These are phyloP conservation scores for Astreopora myriophthalma DNA, from an alignment of 64 coral and sea anemone species.

Conservation along the genomic window DNA sequence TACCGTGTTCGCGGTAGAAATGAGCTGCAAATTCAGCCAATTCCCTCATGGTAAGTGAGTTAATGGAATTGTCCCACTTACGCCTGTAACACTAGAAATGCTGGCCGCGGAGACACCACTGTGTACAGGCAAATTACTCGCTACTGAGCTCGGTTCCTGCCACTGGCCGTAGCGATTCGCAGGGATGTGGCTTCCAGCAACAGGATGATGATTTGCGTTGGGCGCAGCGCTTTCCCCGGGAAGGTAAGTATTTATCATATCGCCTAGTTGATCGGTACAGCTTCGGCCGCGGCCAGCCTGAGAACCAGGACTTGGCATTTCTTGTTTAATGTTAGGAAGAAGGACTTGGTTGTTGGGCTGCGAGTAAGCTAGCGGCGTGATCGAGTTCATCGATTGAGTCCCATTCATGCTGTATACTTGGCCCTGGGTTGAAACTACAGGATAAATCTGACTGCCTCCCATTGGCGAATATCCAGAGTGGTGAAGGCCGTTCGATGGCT, in stretches of 20 bases:
- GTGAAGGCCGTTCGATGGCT: constrained; percentile 82
- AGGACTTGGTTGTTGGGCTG: constrained; percentile 83
- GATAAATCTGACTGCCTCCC: constrained; percentile 86
- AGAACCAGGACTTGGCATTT: constrained; percentile 66
- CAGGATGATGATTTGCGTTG: background rate
- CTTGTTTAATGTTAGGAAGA: constrained; percentile 89
- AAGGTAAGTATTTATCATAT: constrained; percentile 97
- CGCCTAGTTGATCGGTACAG: constrained; percentile 91
- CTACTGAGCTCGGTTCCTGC: constrained; percentile 60
- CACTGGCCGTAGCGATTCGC: constrained; percentile 68
- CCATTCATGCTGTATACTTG: constrained; percentile 88
- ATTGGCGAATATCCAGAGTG: constrained; percentile 80
- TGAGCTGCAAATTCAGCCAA: background rate
- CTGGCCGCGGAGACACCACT: constrained; percentile 39
- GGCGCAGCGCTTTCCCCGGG: constrained; percentile 23
- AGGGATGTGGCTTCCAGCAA: constrained; percentile 31
- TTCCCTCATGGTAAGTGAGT: constrained; percentile 75
- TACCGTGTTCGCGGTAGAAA: constrained; percentile 65
- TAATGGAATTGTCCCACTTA: constrained; percentile 89
- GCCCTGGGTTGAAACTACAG: constrained; percentile 65
- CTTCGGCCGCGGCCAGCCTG: constrained; percentile 63
- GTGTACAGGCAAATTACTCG: constrained; percentile 60
- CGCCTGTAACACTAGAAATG: constrained; percentile 65
- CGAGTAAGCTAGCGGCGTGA: constrained; percentile 72
- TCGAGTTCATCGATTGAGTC: constrained; percentile 75